Percentiles rank a stretch among this genome's conserved stretches.
Evolutionary conservation across 2,888 invertebrate species (phyloP).

Genomic region (Sarcophaga rosellei): DNA sequence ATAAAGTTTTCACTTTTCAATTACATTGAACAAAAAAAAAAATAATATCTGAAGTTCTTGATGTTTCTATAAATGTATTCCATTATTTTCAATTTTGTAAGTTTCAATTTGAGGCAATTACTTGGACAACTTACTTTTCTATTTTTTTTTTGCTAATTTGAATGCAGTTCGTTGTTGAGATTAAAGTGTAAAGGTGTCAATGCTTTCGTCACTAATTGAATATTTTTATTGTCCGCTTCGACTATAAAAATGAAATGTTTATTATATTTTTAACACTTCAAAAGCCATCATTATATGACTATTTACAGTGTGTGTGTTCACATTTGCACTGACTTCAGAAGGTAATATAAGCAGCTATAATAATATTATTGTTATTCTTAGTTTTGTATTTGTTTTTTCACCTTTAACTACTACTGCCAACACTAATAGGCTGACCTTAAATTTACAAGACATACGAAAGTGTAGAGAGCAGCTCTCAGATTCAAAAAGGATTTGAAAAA

Average conservation of each 20-base stretch:
- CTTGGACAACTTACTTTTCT: no score
- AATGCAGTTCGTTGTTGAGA: conserved; percentile 42
- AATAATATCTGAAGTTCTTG: no score
- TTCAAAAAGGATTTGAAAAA: conserved; percentile 28
- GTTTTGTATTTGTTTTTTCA: not conserved
- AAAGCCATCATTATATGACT: conserved; percentile 68
- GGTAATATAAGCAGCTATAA: not conserved
- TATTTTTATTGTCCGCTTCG: conserved; percentile 76
- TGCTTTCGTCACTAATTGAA: conserved; percentile 77
- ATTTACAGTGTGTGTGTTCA: conserved; percentile 38
- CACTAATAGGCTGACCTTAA: not conserved
- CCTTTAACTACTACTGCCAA: not conserved
- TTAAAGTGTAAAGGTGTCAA: conserved; percentile 63
- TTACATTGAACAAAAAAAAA: no score
- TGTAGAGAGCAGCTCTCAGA: conserved; percentile 2
- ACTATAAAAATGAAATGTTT: conserved; percentile 77
- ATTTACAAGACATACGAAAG: not conserved
- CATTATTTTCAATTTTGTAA: no score
- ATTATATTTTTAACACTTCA: conserved; percentile 69
- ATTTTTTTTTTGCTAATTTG: conserved; percentile 3
- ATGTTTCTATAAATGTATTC: no score
- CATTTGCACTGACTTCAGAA: not conserved
- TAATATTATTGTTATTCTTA: no score
- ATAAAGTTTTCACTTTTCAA: no score
- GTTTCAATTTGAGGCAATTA: no score